These are phyloP conservation scores for roundworm (Caenorhabditis elegans) DNA, from an alignment of 1,140 invertebrate species.

Conservation along the genomic window DNA sequence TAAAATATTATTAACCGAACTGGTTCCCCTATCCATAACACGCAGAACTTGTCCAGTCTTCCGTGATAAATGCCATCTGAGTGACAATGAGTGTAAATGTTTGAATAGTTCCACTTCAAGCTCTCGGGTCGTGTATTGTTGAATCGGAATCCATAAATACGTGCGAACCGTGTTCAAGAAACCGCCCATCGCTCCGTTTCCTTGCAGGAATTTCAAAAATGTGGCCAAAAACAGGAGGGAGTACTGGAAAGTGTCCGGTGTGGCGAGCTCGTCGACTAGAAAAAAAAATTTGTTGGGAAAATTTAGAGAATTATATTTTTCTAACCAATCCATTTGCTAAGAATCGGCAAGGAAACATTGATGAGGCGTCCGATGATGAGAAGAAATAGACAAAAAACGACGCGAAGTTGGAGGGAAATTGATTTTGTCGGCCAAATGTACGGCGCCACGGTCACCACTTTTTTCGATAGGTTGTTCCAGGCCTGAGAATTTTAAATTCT, in stretches of 20 bases:
- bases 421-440: slow-evolving; percentile 43
- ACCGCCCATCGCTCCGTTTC: slow-evolving; percentile 71
- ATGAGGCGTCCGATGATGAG: slow-evolving; percentile 80
- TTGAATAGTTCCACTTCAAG: slow-evolving; percentile 72
- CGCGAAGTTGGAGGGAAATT: slow-evolving; percentile 75
- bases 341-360: slow-evolving; percentile 89
- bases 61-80: slow-evolving; percentile 81
- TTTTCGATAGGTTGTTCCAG: slow-evolving; percentile 39
- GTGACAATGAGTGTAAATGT: slow-evolving; percentile 67
- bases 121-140: slow-evolving; percentile 89
- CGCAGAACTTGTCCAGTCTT: slow-evolving; percentile 93
- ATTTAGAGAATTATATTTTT: slow-evolving; percentile 50
- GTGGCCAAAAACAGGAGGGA: slow-evolving; percentile 85
- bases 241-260: slow-evolving; percentile 75
- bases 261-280: slow-evolving; percentile 57
- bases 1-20: slow-evolving; percentile 87
- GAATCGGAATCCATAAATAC: slow-evolving; percentile 89
- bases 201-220: slow-evolving; percentile 85
- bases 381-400: slow-evolving; percentile 80
- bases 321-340: slow-evolving; percentile 81
- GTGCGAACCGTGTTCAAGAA: slow-evolving; percentile 85
- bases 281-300: background rate
- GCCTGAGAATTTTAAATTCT: slow-evolving; percentile 19
- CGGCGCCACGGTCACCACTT: slow-evolving; percentile 13
- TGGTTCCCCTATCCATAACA: slow-evolving; percentile 91